These are phyloP conservation scores for Reinhardtius hippoglossoides DNA, from an alignment of 2,113 vertebrate genomes.

Conservation along the genomic window DNA sequence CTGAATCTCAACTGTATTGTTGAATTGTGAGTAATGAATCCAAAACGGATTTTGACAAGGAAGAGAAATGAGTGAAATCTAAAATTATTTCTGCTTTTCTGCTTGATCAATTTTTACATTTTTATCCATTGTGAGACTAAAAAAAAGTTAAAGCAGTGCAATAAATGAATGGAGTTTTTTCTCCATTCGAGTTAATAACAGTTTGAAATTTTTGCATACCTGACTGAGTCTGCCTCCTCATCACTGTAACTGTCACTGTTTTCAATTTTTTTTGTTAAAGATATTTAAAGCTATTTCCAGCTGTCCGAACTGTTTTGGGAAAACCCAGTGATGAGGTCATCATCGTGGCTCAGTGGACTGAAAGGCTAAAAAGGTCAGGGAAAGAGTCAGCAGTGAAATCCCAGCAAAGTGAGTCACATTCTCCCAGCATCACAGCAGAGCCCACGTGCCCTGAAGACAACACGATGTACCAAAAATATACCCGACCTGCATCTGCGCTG, in stretches of 20 bases:
- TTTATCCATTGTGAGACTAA: too few species aligned
- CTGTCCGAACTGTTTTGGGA: not conserved
- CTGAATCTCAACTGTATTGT: too few species aligned
- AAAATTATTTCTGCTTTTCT: too few species aligned
- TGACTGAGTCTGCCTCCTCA: not conserved
- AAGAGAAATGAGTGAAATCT: too few species aligned
- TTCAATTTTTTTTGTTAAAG: not conserved
- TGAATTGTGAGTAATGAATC: too few species aligned
- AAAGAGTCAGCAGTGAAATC: constrained; percentile 28
- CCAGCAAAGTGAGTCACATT: constrained; percentile 8
- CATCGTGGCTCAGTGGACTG: not conserved
- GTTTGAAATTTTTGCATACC: not conserved
- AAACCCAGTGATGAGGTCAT: constrained; percentile 13
- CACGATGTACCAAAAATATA: constrained; percentile 53
- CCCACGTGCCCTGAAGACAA: constrained; percentile 20
- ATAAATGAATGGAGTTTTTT: too few species aligned
- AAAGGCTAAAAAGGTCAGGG: constrained; percentile 22
- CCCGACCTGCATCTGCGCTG: constrained; percentile 21
- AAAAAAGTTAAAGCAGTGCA: too few species aligned
- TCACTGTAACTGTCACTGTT: not conserved
- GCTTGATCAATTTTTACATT: too few species aligned
- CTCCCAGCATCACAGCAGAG: constrained; percentile 21
- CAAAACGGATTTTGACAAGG: too few species aligned
- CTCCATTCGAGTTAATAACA: not conserved
- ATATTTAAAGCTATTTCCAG: not conserved